A percentile compares a stretch with the other conserved stretches of the same genome.
These are phyloP conservation scores for Lasioglossum baleicum DNA, from an alignment of 1,140 invertebrate genomes.

Conservation along the genomic window DNA sequence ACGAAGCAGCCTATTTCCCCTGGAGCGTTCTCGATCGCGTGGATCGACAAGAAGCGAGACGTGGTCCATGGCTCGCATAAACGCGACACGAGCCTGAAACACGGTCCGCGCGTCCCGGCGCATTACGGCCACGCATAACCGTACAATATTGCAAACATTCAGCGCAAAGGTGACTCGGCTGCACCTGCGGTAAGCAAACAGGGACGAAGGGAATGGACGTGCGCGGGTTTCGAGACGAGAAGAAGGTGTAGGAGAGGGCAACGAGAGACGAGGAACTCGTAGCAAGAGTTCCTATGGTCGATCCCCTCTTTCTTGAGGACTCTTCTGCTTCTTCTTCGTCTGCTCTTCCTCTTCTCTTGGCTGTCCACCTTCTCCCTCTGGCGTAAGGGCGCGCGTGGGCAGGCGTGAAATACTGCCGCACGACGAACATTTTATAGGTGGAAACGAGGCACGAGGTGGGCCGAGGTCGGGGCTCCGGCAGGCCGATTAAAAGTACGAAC, in stretches of 20 bases:
- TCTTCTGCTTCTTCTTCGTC: no score
- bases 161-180: slow-evolving; percentile 50
- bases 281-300: not conserved
- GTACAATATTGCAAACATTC: slow-evolving; percentile 71
- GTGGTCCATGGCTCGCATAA: slow-evolving; percentile 46
- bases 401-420: slow-evolving; percentile 70
- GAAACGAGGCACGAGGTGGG: slow-evolving; percentile 49
- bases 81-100: slow-evolving; percentile 68
- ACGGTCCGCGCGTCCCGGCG: slow-evolving; percentile 53
- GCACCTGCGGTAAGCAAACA: slow-evolving; percentile 64
- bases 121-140: slow-evolving; percentile 69
- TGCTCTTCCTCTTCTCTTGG: no score
- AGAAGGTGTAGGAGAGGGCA: not conserved
- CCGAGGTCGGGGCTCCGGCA: slow-evolving; percentile 45
- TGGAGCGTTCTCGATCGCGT: not conserved
- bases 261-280: not conserved
- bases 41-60: not conserved
- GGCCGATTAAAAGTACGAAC: slow-evolving; percentile 63
- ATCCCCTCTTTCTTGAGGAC: not conserved
- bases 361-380: slow-evolving; percentile 29
- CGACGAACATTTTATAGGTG: slow-evolving; percentile 61
- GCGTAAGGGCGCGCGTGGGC: slow-evolving; percentile 65
- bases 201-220: not conserved
- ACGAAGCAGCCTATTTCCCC: not conserved
- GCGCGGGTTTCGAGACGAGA: no score